Conservation (phyloP, 2,797 vertebrate species). For the Momotus momota region DNA sequence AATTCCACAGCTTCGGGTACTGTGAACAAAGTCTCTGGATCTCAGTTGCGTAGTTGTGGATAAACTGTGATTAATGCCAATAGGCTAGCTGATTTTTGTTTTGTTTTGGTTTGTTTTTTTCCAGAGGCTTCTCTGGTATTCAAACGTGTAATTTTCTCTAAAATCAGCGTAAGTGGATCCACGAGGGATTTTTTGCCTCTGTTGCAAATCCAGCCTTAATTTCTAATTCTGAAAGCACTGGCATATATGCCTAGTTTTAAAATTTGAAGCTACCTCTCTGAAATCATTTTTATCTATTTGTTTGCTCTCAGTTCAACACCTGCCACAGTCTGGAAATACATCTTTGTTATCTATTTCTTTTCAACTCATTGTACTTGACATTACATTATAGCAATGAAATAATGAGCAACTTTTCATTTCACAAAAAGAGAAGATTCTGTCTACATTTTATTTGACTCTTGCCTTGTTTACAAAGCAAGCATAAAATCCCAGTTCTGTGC, state of each 20-base stretch:
- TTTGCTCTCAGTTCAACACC: neutral
- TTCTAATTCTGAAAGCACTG: neutral
- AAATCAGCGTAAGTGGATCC: neutral
- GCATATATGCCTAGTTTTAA: neutral
- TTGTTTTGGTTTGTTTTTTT: neutral
- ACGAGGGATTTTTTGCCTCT: neutral
- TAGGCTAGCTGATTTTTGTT: neutral
- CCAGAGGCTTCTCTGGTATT: neutral
- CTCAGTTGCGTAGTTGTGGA: neutral
- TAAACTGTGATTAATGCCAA: neutral
- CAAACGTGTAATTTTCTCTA: neutral
- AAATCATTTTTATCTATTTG: neutral
- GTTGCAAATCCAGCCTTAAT: neutral
- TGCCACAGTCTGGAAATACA: neutral
- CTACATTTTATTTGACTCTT: neutral
- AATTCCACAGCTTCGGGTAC: neutral
- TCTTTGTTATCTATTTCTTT: neutral
- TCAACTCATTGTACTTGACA: neutral
- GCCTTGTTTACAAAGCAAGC: neutral
- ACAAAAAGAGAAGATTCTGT: neutral
- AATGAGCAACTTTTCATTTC: neutral
- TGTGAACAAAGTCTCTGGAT: neutral
- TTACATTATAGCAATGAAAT: neutral
- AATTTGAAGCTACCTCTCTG: neutral
- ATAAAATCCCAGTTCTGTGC: neutral